Percentiles rank a stretch among this genome's conserved stretches.
phyloP scores from a whole-genome alignment of 2,888 invertebrate species.

The Sussaba pulchella region DNA sequence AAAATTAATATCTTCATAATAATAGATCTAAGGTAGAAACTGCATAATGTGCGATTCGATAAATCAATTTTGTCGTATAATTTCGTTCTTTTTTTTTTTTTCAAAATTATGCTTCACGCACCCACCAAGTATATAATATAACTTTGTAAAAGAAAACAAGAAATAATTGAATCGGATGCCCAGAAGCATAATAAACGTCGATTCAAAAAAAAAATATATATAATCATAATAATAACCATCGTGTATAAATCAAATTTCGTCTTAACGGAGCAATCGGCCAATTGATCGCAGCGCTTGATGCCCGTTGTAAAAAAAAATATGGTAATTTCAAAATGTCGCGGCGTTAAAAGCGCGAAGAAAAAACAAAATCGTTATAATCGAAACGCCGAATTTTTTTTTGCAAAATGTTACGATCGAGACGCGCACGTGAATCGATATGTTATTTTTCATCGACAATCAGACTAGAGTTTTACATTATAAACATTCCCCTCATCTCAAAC shows the following conservation, averaged over 20 bases:
- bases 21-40: constrained; percentile 50
- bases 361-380: constrained; percentile 10
- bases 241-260: constrained; percentile 46
- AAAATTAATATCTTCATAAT: constrained; percentile 51
- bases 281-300: constrained; percentile 42
- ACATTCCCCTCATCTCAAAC: constrained; percentile 70
- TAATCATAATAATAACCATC: neutral
- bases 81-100: constrained; percentile 12
- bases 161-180: constrained; percentile 18
- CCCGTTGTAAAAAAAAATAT: constrained; percentile 17
- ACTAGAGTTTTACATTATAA: constrained; percentile 73
- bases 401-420: constrained; percentile 7
- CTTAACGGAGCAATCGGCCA: constrained; percentile 30
- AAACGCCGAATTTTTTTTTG: constrained; percentile 15
- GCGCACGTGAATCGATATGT: constrained; percentile 15
- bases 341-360: neutral
- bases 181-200: constrained; percentile 21
- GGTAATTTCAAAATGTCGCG: constrained; percentile 1
- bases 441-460: constrained; percentile 61
- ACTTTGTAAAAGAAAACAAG: constrained; percentile 22
- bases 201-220: constrained; percentile 34
- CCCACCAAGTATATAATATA: constrained; percentile 22
- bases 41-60: constrained; percentile 29
- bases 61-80: constrained; percentile 36
- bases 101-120: constrained; percentile 13